Evolutionary conservation across 2,888 invertebrate genomes (phyloP), one percentile per base, ranked within the genome.

Genomic region (Nomada flava): DNA sequence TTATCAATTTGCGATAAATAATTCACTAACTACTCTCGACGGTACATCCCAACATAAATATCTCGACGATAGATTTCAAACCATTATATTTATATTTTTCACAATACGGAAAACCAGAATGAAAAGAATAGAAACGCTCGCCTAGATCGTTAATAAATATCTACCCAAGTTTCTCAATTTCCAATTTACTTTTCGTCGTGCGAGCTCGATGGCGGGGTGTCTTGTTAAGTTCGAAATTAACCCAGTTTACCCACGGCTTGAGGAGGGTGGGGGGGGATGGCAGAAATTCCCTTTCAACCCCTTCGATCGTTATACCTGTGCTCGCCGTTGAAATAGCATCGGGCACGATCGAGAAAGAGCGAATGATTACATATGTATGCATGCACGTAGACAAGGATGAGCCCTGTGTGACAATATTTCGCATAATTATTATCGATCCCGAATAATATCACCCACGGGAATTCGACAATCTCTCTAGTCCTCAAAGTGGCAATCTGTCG

Each of bases 371-470:
- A 62, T 64, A 29, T 15, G 29, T 18, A 11, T 26, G 18, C 23
- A 69, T 53, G 29, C 55, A 59, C 42, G 52, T 20, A 69, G 69
- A 59, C 53, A 63, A 29, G 64, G 63, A 72, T 65, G 64, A 76
- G 52, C 69, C 70, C 57, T 50, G 57, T 70, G 57, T 74, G 65
- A 83, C 73, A 76, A 79, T 87, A 85, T 64, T 78, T 81, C 67
- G 83, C 81, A 79, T 83, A 82, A 88, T 88, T 85, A 89, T 87
- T 88, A 90, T 89, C 87, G 88, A 89, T 89, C 87, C 82, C 23
- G 73, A 86, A 85, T 90, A 85, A 88, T 85, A 82, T 70, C 64
- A 79, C 84, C 82, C 73, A 71, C 75, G 74, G 82, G 87, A 82
- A 81, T 77, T 68, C 55, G 65, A 47, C 71, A 67, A 73, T 79